Conservation (phyloP, 2,797 vertebrate genomes). For the Cephalopachus bancanus region DNA sequence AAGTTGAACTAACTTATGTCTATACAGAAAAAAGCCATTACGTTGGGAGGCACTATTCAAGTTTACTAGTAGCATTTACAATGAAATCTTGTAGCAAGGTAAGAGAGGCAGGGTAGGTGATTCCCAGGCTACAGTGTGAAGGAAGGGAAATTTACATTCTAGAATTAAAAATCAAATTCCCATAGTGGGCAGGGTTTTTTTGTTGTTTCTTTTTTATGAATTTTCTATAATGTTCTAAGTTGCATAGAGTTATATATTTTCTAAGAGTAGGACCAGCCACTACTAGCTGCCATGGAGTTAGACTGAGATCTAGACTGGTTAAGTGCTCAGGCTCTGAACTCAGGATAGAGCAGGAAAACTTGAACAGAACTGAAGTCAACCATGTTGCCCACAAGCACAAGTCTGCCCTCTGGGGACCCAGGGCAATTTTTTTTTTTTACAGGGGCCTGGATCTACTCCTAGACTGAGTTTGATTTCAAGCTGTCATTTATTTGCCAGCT, state of each 20-base stretch:
- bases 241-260: background rate
- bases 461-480: background rate
- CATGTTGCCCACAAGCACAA: background rate
- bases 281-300: background rate
- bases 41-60: background rate
- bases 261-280: background rate
- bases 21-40: background rate
- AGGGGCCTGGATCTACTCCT: background rate
- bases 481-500: background rate
- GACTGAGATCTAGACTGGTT: background rate
- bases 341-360: background rate
- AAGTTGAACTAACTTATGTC: background rate
- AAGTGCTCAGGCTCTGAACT: background rate
- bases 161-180: constrained; percentile 42
- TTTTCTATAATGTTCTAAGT: background rate
- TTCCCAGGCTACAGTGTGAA: background rate
- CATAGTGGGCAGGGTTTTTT: background rate
- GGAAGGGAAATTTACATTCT: background rate
- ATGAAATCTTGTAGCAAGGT: background rate
- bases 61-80: constrained; percentile 30
- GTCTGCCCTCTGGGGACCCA: background rate
- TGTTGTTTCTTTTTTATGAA: background rate
- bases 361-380: background rate
- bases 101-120: background rate
- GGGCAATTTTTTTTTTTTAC: background rate